These are phyloP conservation scores for Rhagophthalmus giganteus DNA, from an alignment of 2,888 invertebrate species.

Conservation along the genomic window DNA sequence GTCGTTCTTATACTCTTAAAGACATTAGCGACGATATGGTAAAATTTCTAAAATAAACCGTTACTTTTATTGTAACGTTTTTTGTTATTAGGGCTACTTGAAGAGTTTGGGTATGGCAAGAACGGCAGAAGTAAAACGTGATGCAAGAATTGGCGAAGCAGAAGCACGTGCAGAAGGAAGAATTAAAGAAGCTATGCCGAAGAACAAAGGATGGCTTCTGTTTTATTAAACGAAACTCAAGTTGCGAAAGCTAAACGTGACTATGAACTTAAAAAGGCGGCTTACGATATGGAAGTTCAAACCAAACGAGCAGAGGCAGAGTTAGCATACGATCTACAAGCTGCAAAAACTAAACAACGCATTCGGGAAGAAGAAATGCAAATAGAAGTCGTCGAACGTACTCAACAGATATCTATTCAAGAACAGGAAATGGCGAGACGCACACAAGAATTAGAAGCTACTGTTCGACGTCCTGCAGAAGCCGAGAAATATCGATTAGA, in stretches of 20 bases:
- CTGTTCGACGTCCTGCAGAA: conserved; percentile 90
- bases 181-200: conserved; percentile 96
- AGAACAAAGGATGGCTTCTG: conserved; percentile 92
- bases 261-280: conserved; percentile 95
- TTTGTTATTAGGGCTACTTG: conserved; percentile 74
- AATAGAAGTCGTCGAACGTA: conserved; percentile 86
- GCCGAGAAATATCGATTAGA: conserved; percentile 91
- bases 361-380: conserved; percentile 96
- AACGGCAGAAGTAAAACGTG: conserved; percentile 92
- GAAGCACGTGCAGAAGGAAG: conserved; percentile 91
- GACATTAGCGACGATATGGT: conserved; percentile 95
- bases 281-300: conserved; percentile 95
- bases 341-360: conserved; percentile 94
- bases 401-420: conserved; percentile 92
- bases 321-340: conserved; percentile 90
- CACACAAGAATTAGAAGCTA: conserved; percentile 91
- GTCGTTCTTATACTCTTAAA: conserved; percentile 94
- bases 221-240: conserved; percentile 93
- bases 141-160: conserved; percentile 96
- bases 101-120: conserved; percentile 93
- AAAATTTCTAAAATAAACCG: conserved; percentile 35
- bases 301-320: conserved; percentile 93
- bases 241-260: conserved; percentile 96
- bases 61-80: background rate
- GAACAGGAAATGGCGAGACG: conserved; percentile 93